Base-by-base conservation (phyloP, 2,797 vertebrate genomes). In the Lerista edwardsae region DNA sequence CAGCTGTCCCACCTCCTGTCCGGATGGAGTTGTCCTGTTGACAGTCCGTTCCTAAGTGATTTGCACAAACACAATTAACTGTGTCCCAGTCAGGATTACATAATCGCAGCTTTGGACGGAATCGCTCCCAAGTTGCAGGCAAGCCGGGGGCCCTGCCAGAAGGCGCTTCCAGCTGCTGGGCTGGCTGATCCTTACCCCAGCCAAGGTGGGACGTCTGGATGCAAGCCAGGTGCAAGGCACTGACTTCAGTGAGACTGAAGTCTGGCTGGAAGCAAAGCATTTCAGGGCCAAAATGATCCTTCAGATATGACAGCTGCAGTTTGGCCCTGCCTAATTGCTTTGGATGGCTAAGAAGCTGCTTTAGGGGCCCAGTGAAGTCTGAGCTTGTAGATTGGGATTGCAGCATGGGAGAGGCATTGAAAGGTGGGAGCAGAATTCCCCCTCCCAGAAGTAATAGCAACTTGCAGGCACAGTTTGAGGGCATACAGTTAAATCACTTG, bases 1-100 rank as follows among this genome's bases (percentile, higher is more conserved):
- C 25, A 10, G 29, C 31, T 15, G 21, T 41, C 27, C 11, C 1
- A 14, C 21, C 68, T 23, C 64, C 75, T 14, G 36, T 65, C 4
- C 23, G 4, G 74, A 34, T 41, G 62, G 64, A 39, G 31, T 61
- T 23, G 21, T 59, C 74, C 74, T 77, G 64, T 61, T 85, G 72
- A 80, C 65, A 12, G 27, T 39, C 31, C 25, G 59, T 80, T 64
- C 79, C 59, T 79, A 80, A 80, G 79, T 74, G 57, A 79, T 74
- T 55, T n/a, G 68, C 36, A 57, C 51, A 77, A 84, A 77, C 51
- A 77, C 82, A 77, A 71, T 84, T 77, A 61, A 71, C 82, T 61
- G 44, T 78, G 51, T 47, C 55, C 75, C 75, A 61, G 17, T 61
- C 61, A 77, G 51, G 65, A 77, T 84, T 61, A 84, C 82, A 61